Conservation (phyloP, 2,797 vertebrate genomes). For the Linurgus olivaceus region DNA sequence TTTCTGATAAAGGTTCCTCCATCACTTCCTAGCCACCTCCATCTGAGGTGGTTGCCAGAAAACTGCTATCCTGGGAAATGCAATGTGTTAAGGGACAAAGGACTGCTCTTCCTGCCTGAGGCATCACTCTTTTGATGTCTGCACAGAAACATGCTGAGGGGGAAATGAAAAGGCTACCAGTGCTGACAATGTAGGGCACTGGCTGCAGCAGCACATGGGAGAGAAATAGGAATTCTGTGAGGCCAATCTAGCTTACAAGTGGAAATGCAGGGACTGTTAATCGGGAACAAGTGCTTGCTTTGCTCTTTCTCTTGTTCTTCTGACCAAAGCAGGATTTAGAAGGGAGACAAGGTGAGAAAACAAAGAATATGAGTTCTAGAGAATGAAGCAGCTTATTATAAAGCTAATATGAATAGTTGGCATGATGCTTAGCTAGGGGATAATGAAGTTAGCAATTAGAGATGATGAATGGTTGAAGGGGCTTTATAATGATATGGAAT, state of each 20-base stretch:
- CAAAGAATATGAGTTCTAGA: background rate
- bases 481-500: constrained; percentile 35
- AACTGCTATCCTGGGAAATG: background rate
- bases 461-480: constrained; percentile 36
- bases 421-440: constrained; percentile 17
- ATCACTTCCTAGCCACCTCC: background rate
- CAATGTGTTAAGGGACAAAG: background rate
- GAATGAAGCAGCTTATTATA: background rate
- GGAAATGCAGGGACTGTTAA: background rate
- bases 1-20: background rate
- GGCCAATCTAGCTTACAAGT: background rate
- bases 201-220: background rate
- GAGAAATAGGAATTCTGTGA: background rate
- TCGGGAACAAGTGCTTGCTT: background rate
- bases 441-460: constrained; percentile 29
- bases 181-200: background rate
- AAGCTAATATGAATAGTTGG: constrained; percentile 23
- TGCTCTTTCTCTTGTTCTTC: background rate
- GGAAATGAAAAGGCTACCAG: background rate
- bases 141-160: background rate
- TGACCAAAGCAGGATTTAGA: background rate
- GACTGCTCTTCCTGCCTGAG: background rate
- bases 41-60: background rate
- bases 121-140: background rate
- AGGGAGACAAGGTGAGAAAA: constrained; percentile 29